Evolutionary conservation across 1,140 invertebrate genomes (phyloP), one percentile per base, ranked within the genome.

Genomic region (Lysiphlebus fabarum): DNA sequence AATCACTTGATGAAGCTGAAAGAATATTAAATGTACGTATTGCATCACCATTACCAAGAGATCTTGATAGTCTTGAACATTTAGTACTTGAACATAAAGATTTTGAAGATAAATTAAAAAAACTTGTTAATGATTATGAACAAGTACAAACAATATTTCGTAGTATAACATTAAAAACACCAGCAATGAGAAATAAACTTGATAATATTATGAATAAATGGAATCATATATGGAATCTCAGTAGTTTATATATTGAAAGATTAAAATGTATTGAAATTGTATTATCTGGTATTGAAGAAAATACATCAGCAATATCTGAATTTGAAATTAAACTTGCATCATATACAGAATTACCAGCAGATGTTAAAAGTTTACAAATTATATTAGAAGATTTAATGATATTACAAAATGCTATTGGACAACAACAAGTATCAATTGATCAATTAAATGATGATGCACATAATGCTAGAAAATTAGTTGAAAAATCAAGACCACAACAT

Each of bases 241-340:
- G 91, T 43, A 88, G 89, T 70, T 78, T 95, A 17, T 96, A 96
- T 70, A 87, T 94, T 37, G 93, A 97, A 73, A 85, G 87, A 65
- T 78, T 99, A 61, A 98, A 98, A 78, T 90, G 90, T 65, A 85
- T 97, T 0, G 95, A 98, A 72, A 89, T 91, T 37, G 87, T 96
- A 4, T 80, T 99, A 14, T 88, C 86, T 56, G 90, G 91, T 14
- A 81, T 98, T 56, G 94, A 97, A 63, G 94, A 96, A 65, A 90
- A 95, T 56, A 86, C 88, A 40, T 87, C 90, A 68, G 86, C 90
- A 14, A 91, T 99, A 49, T 91, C 90, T 10, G 92, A 96, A 65
- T 90, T 96, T 66, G 96, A 99, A 77, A 85, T 92, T 60, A 93
- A 95, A 72, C 79, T 99, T 42, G 87, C 89, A 12, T 86, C 90